Base-by-base conservation (phyloP, 2,113 vertebrate genomes). In the Odontesthes bonariensis region DNA sequence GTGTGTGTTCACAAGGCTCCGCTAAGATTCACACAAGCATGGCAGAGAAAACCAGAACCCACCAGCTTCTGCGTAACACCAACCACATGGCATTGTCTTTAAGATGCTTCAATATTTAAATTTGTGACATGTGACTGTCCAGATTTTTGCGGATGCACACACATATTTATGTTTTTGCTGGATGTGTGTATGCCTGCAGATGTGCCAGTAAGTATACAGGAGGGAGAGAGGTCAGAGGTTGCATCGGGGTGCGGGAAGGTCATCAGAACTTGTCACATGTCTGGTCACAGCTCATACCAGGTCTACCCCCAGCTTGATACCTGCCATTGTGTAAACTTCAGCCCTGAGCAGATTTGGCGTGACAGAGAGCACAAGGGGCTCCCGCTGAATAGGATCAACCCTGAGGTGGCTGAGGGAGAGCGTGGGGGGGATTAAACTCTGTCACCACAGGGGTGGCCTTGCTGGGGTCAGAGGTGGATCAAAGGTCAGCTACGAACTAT, bases 401-500 rank as follows among this genome's bases (percentile, higher is more conserved):
- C 85, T 78, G 60, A 74, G 76, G 75, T 81, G 81, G 72, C 71
- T 72, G 64, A 72, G 73, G 82, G 76, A 86, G 63, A 27, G 27
- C 27, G 68, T 61, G 65, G 78, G 59, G 47, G 63, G 55, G 62
- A 76, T 83, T 77, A 59, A 79, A 74, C 75, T 85, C 73, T 49
- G 38, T 64, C 90, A 89, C 87, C 81, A 82, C 73, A 72, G 88
- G 80, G 63, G 69, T 83, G 81, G 78, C 16, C 68, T n/a, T 22
- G n/a, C 31, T 38, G 16, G 70, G 92, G 91, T 93, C 85, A 92
- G 81, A 64, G 89, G 81, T 89, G 81, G 77, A 66, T 79, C 86
- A 88, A 81, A 82, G 91, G 91, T 94, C 89, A 87, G 56, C 38
- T 52, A 49, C 65, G 70, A 81, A 84, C 83, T 88, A 71, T 82